Percentiles rank a stretch among this genome's conserved stretches.
phyloP scores from a whole-genome alignment of 1,140 invertebrate species.

The Caerostris extrusa region DNA sequence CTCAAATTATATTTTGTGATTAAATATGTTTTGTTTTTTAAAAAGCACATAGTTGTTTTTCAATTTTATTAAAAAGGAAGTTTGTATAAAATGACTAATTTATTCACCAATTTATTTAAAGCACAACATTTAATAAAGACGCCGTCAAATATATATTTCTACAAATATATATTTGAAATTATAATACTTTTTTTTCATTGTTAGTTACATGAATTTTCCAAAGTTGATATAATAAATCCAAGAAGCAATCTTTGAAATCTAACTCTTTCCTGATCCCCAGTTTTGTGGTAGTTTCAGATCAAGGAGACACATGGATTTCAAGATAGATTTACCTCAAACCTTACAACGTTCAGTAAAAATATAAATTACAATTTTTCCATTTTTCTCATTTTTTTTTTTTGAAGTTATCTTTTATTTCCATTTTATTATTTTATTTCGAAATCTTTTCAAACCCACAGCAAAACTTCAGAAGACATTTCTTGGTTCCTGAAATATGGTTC shows the following conservation, averaged over 20 bases:
- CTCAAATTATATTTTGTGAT: too few relatives aligned
- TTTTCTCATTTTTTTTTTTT: neutral
- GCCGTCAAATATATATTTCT: too few relatives aligned
- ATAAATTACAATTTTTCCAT: neutral
- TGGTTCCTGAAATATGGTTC: slow-evolving; percentile 57
- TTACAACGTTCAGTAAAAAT: neutral
- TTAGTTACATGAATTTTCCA: too few relatives aligned
- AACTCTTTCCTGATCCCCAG: neutral
- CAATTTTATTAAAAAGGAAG: too few relatives aligned
- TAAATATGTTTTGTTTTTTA: too few relatives aligned
- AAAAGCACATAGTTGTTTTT: too few relatives aligned
- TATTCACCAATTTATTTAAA: too few relatives aligned
- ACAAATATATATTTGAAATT: too few relatives aligned
- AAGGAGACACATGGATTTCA: neutral
- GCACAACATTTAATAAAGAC: too few relatives aligned
- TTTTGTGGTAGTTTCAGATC: neutral
- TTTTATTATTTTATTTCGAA: slow-evolving; percentile 1
- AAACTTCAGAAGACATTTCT: slow-evolving; percentile 36
- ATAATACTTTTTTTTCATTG: too few relatives aligned
- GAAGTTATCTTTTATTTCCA: neutral
- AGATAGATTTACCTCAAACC: neutral
- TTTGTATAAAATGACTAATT: too few relatives aligned
- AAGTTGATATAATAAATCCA: too few relatives aligned
- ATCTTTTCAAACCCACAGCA: slow-evolving; percentile 1
- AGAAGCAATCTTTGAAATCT: slow-evolving; percentile 16